Conservation (phyloP, 2,797 vertebrate genomes). For the Basileuterus tristriatus region DNA sequence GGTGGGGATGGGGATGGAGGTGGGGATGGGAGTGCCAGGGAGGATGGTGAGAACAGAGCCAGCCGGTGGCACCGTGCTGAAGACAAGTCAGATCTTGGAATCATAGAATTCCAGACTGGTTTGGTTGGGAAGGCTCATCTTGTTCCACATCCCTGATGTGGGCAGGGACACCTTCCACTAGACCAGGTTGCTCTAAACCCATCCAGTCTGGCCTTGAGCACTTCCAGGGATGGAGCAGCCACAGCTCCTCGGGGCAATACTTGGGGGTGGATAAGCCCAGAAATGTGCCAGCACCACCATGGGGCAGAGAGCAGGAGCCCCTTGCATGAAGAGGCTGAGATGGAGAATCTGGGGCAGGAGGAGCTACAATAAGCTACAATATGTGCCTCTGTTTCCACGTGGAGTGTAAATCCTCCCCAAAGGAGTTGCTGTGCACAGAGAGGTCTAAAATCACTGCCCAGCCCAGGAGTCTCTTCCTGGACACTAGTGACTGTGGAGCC, state of each 20-base stretch:
- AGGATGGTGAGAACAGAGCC: background rate
- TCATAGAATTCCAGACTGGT: background rate
- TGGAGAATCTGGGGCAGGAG: background rate
- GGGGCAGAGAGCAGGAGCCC: background rate
- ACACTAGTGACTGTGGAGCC: background rate
- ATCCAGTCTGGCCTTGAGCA: background rate
- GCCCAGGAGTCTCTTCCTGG: background rate
- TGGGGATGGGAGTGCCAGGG: background rate
- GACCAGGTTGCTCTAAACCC: background rate
- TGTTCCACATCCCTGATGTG: background rate
- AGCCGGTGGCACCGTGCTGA: background rate
- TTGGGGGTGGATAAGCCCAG: background rate
- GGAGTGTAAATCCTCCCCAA: background rate
- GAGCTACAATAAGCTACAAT: background rate
- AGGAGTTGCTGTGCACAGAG: background rate
- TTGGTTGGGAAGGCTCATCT: background rate
- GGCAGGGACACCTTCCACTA: background rate
- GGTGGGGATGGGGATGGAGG: background rate
- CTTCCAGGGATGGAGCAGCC: background rate
- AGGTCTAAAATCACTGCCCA: background rate
- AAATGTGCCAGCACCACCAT: background rate
- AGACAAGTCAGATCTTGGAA: background rate
- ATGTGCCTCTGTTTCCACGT: background rate
- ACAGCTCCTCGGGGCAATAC: background rate
- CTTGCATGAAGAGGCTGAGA: background rate